Percentiles rank a stretch among this genome's conserved stretches.
phyloP scores from a whole-genome alignment of 2,797 vertebrate genomes.

The Rhodeus uyekii region DNA sequence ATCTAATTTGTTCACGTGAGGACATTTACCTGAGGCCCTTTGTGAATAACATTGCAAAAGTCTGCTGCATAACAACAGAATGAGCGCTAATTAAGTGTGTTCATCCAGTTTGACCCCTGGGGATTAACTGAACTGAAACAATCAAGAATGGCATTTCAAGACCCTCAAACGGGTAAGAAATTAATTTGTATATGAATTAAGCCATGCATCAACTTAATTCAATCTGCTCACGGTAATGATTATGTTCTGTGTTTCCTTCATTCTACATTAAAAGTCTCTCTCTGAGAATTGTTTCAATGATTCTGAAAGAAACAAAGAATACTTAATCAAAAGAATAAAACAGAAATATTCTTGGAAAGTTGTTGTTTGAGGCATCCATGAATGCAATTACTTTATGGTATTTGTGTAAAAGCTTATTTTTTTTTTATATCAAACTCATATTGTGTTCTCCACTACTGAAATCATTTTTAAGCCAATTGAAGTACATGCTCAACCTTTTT shows the following conservation, averaged over 20 bases:
- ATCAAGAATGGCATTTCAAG: constrained; percentile 44
- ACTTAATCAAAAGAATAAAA: not conserved
- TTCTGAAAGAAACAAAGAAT: not conserved
- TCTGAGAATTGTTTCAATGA: constrained; percentile 4
- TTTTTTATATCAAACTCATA: constrained; percentile 27
- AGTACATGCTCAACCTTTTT: constrained; percentile 38
- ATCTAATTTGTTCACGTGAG: constrained; percentile 40
- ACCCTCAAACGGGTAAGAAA: constrained; percentile 17
- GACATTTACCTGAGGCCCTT: constrained; percentile 46
- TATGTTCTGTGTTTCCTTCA: constrained; percentile 10
- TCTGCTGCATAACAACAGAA: constrained; percentile 27
- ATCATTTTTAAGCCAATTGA: constrained; percentile 27
- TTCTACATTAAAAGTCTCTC: constrained; percentile 7
- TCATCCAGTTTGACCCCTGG: constrained; percentile 47
- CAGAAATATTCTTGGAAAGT: constrained; percentile 11
- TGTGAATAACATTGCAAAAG: constrained; percentile 25
- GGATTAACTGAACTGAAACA: constrained; percentile 48
- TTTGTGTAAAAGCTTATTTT: constrained; percentile 23
- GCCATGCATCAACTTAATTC: constrained; percentile 21
- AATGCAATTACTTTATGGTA: constrained; percentile 14
- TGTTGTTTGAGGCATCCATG: not conserved
- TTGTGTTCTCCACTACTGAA: constrained; percentile 21
- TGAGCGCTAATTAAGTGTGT: constrained; percentile 40
- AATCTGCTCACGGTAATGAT: constrained; percentile 31
- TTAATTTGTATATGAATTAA: constrained; percentile 43